These are phyloP conservation scores for Oligia latruncula DNA, from an alignment of 2,888 invertebrate species.

Conservation along the genomic window DNA sequence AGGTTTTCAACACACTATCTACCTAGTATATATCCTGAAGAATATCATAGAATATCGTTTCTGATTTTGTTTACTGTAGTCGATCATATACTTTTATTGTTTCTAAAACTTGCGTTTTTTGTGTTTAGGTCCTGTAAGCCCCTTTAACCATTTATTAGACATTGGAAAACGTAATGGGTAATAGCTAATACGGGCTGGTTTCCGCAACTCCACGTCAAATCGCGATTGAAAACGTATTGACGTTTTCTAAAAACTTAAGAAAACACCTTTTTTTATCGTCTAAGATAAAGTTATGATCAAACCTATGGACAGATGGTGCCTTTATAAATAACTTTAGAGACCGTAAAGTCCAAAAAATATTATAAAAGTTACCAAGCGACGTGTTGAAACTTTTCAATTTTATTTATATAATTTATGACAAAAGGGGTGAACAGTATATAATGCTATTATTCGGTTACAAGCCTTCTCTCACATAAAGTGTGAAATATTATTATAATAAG, in stretches of 20 bases:
- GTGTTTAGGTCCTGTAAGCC: too few relatives aligned
- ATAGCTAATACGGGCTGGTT: too few relatives aligned
- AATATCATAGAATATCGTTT: too few relatives aligned
- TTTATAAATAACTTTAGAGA: slow-evolving; percentile 25
- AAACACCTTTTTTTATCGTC: neutral
- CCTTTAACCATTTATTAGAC: neutral
- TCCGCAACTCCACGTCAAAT: too few relatives aligned
- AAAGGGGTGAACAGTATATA: slow-evolving; percentile 23
- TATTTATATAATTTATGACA: slow-evolving; percentile 50
- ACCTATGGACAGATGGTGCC: slow-evolving; percentile 29
- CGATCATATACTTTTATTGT: too few relatives aligned
- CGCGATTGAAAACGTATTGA: neutral
- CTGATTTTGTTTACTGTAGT: too few relatives aligned
- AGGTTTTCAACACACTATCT: too few relatives aligned
- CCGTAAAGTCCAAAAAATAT: slow-evolving; percentile 37
- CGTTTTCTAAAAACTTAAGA: neutral
- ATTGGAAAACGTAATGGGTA: neutral
- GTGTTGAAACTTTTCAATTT: slow-evolving; percentile 50
- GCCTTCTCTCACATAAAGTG: slow-evolving; percentile 22
- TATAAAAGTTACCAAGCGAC: slow-evolving; percentile 39
- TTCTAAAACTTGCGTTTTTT: too few relatives aligned
- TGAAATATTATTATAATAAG: slow-evolving; percentile 24
- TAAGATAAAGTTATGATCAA: slow-evolving; percentile 19
- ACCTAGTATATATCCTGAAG: too few relatives aligned
- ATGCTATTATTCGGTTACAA: slow-evolving; percentile 20